Evolutionary conservation across 2,797 vertebrate genomes (phyloP).

Genomic region (Gadopsis bispinosus): DNA sequence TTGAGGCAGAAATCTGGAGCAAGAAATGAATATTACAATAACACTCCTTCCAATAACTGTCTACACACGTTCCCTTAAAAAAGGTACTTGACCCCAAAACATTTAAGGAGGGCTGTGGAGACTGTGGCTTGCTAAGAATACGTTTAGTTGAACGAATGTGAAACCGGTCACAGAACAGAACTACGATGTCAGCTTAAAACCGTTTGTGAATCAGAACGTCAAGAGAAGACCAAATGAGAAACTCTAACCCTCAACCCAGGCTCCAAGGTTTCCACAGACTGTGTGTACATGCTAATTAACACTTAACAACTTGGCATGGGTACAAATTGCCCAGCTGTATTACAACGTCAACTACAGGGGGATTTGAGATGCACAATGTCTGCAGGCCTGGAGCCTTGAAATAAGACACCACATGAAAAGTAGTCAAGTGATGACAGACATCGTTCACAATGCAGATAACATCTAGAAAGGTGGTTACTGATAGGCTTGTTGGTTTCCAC

Average conservation of each 20-base stretch:
- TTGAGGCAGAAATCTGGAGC: not conserved
- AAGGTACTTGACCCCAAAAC: conserved; percentile 25
- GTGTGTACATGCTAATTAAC: not conserved
- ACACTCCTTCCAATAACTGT: not conserved
- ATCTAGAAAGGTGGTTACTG: conserved; percentile 48
- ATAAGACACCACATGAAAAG: conserved; percentile 57
- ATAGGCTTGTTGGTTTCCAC: conserved; percentile 54
- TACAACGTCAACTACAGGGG: conserved; percentile 37
- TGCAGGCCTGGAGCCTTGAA: conserved; percentile 55
- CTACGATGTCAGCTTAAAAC: conserved; percentile 17
- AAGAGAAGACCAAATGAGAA: conserved; percentile 30
- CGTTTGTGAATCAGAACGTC: conserved; percentile 15
- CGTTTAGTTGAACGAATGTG: conserved; percentile 21
- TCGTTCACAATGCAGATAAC: conserved; percentile 47
- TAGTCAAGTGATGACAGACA: conserved; percentile 45
- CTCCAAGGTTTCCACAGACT: conserved; percentile 10
- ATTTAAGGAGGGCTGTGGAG: conserved; percentile 11
- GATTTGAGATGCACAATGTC: conserved; percentile 51
- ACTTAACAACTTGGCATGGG: conserved; percentile 27
- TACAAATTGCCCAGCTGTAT: conserved; percentile 41
- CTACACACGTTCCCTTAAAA: conserved; percentile 5
- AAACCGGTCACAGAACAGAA: conserved; percentile 36
- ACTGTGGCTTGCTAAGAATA: conserved; percentile 11
- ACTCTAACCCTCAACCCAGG: not conserved
- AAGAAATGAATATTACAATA: not conserved